Conservation (phyloP, 1,140 invertebrate species). For the Catajapyx aquilonaris region DNA sequence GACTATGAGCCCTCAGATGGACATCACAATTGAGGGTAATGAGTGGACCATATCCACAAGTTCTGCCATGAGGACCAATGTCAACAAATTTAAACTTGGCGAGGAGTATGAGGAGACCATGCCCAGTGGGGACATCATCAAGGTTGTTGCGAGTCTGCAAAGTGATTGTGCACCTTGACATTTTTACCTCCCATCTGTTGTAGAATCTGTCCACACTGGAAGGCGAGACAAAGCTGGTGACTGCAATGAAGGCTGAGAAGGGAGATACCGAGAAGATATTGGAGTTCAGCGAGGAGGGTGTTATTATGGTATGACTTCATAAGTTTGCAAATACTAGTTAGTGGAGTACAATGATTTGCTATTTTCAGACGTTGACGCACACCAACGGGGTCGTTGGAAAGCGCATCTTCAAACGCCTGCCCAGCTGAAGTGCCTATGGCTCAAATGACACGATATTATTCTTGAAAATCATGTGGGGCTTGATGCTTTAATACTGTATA, state of each 20-base stretch:
- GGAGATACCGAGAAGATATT: slow-evolving; percentile 28
- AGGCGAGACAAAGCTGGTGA: slow-evolving; percentile 27
- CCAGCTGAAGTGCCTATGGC: too few species aligned
- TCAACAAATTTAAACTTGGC: slow-evolving; percentile 16
- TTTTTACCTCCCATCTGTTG: slow-evolving; percentile 13
- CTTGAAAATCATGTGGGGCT: too few species aligned
- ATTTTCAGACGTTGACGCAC: too few species aligned
- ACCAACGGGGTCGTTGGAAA: too few species aligned
- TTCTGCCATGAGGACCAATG: slow-evolving; percentile 20
- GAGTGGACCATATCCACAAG: slow-evolving; percentile 31
- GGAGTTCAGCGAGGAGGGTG: slow-evolving; percentile 28
- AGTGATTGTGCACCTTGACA: slow-evolving; percentile 1
- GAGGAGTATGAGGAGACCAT: slow-evolving; percentile 20
- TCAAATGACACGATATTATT: too few species aligned
- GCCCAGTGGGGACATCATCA: slow-evolving; percentile 17
- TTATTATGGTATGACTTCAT: slow-evolving; percentile 34
- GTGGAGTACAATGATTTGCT: too few species aligned
- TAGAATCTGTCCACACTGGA: slow-evolving; percentile 28
- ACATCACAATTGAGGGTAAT: slow-evolving; percentile 29
- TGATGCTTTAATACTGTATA: too few species aligned
- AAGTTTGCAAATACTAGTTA: too few species aligned
- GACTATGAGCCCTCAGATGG: slow-evolving; percentile 30
- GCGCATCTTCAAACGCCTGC: too few species aligned
- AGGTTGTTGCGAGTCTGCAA: slow-evolving; percentile 15
- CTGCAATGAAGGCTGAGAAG: slow-evolving; percentile 25